Base-by-base conservation (phyloP, 2,797 vertebrate genomes). In the Psittacula derbiana region DNA sequence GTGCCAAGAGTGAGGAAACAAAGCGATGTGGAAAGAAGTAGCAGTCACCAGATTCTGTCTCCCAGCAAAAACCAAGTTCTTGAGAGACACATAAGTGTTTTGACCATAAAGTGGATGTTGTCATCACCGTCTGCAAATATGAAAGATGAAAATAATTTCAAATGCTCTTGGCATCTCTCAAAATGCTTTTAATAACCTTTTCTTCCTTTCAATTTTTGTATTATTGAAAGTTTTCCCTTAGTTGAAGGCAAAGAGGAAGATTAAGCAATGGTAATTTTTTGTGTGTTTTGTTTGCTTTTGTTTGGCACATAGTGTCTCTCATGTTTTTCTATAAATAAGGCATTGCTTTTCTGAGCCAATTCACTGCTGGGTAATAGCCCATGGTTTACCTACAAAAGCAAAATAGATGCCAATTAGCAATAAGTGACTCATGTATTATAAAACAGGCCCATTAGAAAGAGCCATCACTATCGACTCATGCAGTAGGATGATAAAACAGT, bases 341-440 rank as follows among this genome's bases (percentile, higher is more conserved):
- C 40, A 64, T 47, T 67, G 60, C 38, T 88, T 90, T 91, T 72
- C 83, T 79, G 75, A 88, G 58, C 53, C 55, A 79, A 31, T 95
- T 90, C 65, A 71, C 60, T 80, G 44, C 46, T 75, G 80, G 46
- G 17, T 91, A 83, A 80, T 60, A 92, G 66, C 24, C 60, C 19
- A 11, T 31, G 16, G 25, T 87, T 90, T 95, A 79, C 92, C 65
- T 93, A 53, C 82, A 81, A 66, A 83, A 82, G 70, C 87, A 90
- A 88, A 92, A 80, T 61, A 96, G 61, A 92, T 73, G 62, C 46
- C 92, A 86, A 67, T 96, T 93, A 96, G 87, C 95, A 92, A 2
- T 73, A 95, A 86, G 41, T 82, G 73, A 86, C 55, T 96, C 80
- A 86, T 84, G 46, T 83, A 91, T 94, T 94, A 93, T 91, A 86